These are phyloP conservation scores for Falcaria lacertinaria DNA, from an alignment of 2,888 invertebrate genomes.

Conservation along the genomic window DNA sequence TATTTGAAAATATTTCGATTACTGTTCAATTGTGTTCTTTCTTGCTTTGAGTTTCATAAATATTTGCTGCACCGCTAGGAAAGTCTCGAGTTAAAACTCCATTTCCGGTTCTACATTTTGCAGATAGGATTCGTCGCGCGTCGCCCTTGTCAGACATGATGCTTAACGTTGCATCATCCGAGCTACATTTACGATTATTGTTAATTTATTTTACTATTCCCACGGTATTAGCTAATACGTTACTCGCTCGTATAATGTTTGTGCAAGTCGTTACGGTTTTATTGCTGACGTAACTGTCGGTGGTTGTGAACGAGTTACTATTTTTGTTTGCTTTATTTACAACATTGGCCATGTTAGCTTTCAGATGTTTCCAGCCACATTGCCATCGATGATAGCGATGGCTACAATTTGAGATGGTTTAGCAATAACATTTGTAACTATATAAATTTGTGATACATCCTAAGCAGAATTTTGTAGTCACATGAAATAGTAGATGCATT, in stretches of 20 bases:
- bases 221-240: conserved; percentile 27
- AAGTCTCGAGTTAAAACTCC: too few species aligned
- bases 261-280: conserved; percentile 24
- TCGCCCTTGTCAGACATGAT: not conserved
- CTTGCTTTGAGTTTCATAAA: not conserved
- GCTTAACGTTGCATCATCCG: not conserved
- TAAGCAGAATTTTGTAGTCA: too few species aligned
- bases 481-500: not conserved
- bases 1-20: too few species aligned
- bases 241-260: conserved; percentile 12
- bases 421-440: not conserved
- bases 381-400: conserved; percentile 18
- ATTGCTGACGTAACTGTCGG: conserved; percentile 23
- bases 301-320: conserved; percentile 23
- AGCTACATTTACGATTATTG: conserved; percentile 22
- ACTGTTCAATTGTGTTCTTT: too few species aligned
- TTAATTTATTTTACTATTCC: conserved; percentile 27
- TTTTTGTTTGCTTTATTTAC: conserved; percentile 13
- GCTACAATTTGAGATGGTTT: conserved; percentile 1
- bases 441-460: too few species aligned
- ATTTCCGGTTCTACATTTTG: too few species aligned
- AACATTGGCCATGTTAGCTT: conserved; percentile 11
- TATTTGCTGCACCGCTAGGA: not conserved
- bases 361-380: conserved; percentile 7
- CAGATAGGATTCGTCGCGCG: too few species aligned